phyloP scores from a whole-genome alignment of 2,797 vertebrate species.

The Syndactyla subalaris region DNA sequence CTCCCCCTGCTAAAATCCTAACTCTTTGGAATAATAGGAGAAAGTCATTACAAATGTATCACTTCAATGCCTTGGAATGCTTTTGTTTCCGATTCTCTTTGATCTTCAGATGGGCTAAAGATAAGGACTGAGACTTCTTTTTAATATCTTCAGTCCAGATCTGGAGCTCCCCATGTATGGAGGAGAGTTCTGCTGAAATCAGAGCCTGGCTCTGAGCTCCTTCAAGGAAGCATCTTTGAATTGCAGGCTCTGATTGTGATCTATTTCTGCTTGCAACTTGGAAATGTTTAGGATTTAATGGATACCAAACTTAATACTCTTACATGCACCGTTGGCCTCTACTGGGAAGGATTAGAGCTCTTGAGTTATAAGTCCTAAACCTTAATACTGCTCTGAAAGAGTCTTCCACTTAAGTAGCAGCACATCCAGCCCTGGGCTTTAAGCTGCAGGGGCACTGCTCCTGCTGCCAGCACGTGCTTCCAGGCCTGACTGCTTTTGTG shows the following conservation, averaged over 20 bases:
- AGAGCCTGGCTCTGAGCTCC: not conserved
- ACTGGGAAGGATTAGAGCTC: conserved; percentile 30
- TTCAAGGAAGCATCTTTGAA: not conserved
- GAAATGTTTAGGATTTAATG: conserved; percentile 52
- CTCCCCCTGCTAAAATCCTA: not conserved
- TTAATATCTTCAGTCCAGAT: not conserved
- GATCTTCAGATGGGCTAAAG: conserved; percentile 26
- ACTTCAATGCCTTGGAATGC: not conserved
- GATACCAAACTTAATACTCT: conserved; percentile 23
- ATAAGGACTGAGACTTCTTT: not conserved
- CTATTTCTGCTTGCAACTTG: conserved; percentile 23
- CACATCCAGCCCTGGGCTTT: not conserved
- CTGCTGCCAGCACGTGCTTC: not conserved
- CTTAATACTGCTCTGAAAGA: conserved; percentile 10
- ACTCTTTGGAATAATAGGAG: not conserved
- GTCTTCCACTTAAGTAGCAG: not conserved
- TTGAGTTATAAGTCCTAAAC: conserved; percentile 23
- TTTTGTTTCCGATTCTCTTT: conserved; percentile 49
- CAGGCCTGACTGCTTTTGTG: not conserved
- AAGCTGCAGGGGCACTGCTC: not conserved
- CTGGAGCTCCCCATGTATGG: not conserved
- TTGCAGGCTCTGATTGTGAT: conserved; percentile 34
- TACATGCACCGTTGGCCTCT: conserved; percentile 35
- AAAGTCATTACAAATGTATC: conserved; percentile 29
- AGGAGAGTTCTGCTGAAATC: not conserved